Evolutionary conservation across 1,140 invertebrate species (phyloP), one percentile per base, ranked within the genome.

Genomic region (Dufourea novaeangliae): DNA sequence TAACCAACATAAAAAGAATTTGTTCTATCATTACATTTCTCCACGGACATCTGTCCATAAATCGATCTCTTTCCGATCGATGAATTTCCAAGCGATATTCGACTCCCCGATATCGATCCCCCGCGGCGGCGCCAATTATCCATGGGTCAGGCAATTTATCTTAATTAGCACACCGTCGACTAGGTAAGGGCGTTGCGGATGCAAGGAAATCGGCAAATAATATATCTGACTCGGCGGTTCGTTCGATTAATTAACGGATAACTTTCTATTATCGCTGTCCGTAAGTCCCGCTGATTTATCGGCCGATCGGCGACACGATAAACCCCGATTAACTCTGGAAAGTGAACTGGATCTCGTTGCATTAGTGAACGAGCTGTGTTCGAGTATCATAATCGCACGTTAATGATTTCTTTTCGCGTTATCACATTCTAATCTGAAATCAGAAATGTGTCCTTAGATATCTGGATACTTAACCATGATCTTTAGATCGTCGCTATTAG

Each of bases 121-220:
- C n/a, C 34, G 12, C 37, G 25, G 14, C 32, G 25, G 20, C 8
- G 32, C 25, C 50, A 67, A 67, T 74, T 74, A 81, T 83, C 78
- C 41, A 72, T n/a, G 29, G 57, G 37, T 34, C 54, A 73, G 77
- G 75, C 71, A 76, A 75, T 78, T 84, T 73, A 76, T 82, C 71
- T 68, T 79, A 85, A 86, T 86, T 86, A 86, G 70, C 71, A 59
- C 77, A 72, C 56, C 59, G 72, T 50, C 67, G 74, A 80, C 34
- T 41, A 44, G 37, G 27, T 29, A 64, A 66, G 46, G 75, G 68
- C 57, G 54, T 64, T 59, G 5, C 54, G 52, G 52, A 41, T 56
- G 62, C 68, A 66, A 68, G 72, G 71, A 82, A 84, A 84, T 84
- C 79, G 71, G 32, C 81, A 78, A 82, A 82, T 84, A 86, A 84